Conservation (phyloP, 2,113 vertebrate species). For the Ailuropoda melanoleuca region DNA sequence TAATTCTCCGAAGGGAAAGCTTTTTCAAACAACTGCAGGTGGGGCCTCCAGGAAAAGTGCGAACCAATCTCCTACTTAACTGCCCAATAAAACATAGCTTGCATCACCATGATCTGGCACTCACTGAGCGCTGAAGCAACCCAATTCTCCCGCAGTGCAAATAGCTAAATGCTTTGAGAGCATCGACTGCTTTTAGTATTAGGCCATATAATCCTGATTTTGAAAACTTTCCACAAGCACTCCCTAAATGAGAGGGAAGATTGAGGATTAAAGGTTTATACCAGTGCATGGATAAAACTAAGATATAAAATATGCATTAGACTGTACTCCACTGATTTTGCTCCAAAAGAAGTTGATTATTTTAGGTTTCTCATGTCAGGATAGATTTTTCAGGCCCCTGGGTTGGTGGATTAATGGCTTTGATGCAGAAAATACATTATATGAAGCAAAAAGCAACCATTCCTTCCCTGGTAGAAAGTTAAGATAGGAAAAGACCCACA, state of each 20-base stretch:
- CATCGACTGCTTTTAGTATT: not conserved
- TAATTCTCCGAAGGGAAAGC: conserved; percentile 21
- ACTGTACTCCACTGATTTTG: conserved; percentile 18
- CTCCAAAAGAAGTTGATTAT: conserved; percentile 26
- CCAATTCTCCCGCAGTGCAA: not conserved
- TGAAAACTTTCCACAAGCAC: conserved; percentile 23
- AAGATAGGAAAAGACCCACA: not conserved
- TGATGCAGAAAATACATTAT: conserved; percentile 42
- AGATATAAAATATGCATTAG: conserved; percentile 57
- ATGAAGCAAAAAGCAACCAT: not conserved
- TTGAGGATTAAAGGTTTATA: conserved; percentile 54
- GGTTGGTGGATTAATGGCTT: conserved; percentile 48
- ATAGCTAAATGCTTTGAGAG: conserved; percentile 3
- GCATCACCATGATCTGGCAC: not conserved
- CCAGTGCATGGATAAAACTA: conserved; percentile 57
- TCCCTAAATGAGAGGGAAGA: not conserved
- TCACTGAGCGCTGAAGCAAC: not conserved
- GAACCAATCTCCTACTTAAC: not conserved
- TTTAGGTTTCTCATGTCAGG: conserved; percentile 10
- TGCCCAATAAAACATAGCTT: not conserved
- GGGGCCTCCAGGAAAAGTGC: conserved; percentile 3
- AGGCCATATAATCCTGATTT: conserved; percentile 14
- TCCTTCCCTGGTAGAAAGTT: conserved; percentile 27
- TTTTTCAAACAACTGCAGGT: conserved; percentile 36
- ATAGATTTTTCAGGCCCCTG: conserved; percentile 40